Conservation (phyloP, 53 echinoderm and acorn worm genomes). For the Apostichopus leukothele region DNA sequence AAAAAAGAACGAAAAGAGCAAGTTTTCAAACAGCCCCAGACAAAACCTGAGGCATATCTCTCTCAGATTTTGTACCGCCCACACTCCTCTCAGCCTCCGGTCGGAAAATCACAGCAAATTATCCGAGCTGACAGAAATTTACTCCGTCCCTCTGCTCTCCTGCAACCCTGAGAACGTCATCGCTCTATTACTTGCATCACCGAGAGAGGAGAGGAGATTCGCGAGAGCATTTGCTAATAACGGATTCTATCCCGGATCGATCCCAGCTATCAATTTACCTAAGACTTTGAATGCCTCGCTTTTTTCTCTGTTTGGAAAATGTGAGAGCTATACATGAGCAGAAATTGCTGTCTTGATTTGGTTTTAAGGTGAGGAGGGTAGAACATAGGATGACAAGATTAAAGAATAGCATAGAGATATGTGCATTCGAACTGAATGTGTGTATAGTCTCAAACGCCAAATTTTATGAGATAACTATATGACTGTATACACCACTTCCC, state of each 20-base stretch:
- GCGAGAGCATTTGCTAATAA: not conserved
- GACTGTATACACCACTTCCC: too few relatives aligned
- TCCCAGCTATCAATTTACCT: slow-evolving; percentile 35
- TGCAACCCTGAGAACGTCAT: slow-evolving; percentile 14
- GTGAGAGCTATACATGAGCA: not conserved
- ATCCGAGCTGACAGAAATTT: slow-evolving; percentile 16
- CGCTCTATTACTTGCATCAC: not conserved
- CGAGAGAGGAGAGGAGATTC: not conserved
- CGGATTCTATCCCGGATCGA: slow-evolving; percentile 36
- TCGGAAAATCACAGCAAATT: slow-evolving; percentile 34
- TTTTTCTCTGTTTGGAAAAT: not conserved
- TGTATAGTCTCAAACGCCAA: too few relatives aligned
- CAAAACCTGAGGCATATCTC: slow-evolving; percentile 13
- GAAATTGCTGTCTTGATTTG: not conserved
- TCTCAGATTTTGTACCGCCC: slow-evolving; percentile 37
- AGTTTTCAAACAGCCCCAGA: slow-evolving; percentile 3
- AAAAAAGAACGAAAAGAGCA: not conserved
- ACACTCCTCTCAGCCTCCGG: slow-evolving; percentile 31
- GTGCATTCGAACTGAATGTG: too few relatives aligned
- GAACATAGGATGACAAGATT: too few relatives aligned
- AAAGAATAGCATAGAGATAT: too few relatives aligned
- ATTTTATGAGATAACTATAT: too few relatives aligned
- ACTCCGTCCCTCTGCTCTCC: not conserved
- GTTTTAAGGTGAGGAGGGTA: too few relatives aligned
- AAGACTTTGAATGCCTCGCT: not conserved